A percentile compares a stretch with the other conserved stretches of the same genome.
Conservation (phyloP, 1,140 invertebrate genomes). For the Archivesica marissinica region DNA sequence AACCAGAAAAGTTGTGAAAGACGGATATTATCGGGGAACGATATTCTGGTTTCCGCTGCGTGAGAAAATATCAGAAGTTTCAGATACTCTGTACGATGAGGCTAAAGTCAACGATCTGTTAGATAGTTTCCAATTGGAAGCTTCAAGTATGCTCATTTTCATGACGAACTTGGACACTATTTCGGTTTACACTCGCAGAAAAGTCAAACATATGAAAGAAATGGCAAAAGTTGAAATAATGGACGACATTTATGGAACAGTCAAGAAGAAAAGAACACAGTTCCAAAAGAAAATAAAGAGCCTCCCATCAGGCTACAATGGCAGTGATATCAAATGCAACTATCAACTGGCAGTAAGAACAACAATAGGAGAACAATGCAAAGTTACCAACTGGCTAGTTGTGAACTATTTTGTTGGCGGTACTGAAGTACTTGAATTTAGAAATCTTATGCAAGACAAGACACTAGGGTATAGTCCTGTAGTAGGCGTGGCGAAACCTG, state of each 20-base stretch:
- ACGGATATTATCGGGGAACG: slow-evolving; percentile 66
- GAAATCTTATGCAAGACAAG: slow-evolving; percentile 10
- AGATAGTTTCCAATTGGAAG: slow-evolving; percentile 59
- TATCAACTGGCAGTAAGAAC: not conserved
- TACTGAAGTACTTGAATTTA: not conserved
- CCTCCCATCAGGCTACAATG: not conserved
- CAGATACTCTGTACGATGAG: slow-evolving; percentile 63
- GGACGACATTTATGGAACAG: too few species aligned
- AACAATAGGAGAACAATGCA: not conserved
- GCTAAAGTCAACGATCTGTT: slow-evolving; percentile 68
- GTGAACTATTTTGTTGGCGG: slow-evolving; percentile 21
- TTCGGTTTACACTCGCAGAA: not conserved
- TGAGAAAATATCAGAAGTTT: slow-evolving; percentile 59
- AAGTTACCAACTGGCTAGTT: not conserved
- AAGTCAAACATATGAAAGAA: not conserved
- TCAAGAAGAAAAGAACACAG: too few species aligned
- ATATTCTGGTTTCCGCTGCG: slow-evolving; percentile 78
- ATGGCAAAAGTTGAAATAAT: too few species aligned
- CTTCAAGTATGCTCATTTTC: slow-evolving; percentile 66
- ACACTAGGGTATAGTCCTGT: slow-evolving; percentile 13
- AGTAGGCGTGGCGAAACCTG: slow-evolving; percentile 28
- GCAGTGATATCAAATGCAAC: not conserved
- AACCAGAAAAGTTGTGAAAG: not conserved
- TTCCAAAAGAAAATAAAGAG: not conserved
- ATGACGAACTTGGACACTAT: slow-evolving; percentile 55